Percentiles rank a stretch among this genome's conserved stretches.
Evolutionary conservation across 2,888 invertebrate species (phyloP).

Genomic region (Eilema depressum): DNA sequence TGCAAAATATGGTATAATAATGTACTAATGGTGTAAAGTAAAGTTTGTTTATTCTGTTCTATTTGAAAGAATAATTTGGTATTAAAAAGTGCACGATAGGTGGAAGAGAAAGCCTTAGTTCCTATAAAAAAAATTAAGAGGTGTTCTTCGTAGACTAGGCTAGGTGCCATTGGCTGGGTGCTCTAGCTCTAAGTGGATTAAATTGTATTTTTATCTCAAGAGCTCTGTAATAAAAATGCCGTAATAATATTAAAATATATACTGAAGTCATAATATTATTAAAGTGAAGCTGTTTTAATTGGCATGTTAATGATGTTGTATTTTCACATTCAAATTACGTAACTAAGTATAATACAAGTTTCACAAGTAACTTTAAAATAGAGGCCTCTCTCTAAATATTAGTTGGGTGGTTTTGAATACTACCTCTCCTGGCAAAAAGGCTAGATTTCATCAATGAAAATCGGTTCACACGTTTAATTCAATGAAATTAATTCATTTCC

Average conservation of each 20-base stretch:
- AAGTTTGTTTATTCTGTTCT: neutral
- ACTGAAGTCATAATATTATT: constrained; percentile 4
- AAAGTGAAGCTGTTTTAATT: neutral
- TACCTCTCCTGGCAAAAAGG: neutral
- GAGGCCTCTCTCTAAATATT: neutral
- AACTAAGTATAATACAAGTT: neutral
- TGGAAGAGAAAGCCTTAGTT: too few relatives aligned
- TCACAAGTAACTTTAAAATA: neutral
- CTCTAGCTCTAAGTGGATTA: too few relatives aligned
- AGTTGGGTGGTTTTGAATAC: neutral
- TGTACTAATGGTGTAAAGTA: too few relatives aligned
- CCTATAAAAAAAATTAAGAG: too few relatives aligned
- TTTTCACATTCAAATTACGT: neutral
- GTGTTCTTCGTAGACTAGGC: too few relatives aligned
- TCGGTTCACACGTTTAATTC: neutral
- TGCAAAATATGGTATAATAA: too few relatives aligned
- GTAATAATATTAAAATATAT: neutral
- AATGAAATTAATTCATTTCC: neutral
- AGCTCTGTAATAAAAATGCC: neutral
- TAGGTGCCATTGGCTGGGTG: too few relatives aligned
- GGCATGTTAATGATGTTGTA: neutral
- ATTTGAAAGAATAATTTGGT: neutral
- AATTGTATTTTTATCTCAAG: too few relatives aligned
- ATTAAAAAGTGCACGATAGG: too few relatives aligned
- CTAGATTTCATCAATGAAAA: neutral